phyloP scores from a whole-genome alignment of 2,888 invertebrate genomes.

The Muscina levida region DNA sequence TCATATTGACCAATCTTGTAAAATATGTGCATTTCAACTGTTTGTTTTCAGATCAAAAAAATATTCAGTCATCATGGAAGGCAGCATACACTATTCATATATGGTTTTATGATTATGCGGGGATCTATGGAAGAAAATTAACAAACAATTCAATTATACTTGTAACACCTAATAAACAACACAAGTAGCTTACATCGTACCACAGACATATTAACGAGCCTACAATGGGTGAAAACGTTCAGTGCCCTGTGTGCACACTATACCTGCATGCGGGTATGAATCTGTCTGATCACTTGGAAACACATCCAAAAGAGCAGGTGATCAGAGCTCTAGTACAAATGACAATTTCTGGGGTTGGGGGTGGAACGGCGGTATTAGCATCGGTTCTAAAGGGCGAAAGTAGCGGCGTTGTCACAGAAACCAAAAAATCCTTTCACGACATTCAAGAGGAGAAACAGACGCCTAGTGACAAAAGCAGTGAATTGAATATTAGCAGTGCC shows the following conservation, averaged over 20 bases:
- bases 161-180: conserved; percentile 26
- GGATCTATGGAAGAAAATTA: conserved; percentile 3
- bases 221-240: conserved; percentile 79
- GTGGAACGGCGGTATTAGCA: conserved; percentile 67
- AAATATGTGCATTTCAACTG: too few species aligned
- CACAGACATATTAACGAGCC: background rate
- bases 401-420: background rate
- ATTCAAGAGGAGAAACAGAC: conserved; percentile 42
- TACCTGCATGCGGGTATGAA: conserved; percentile 91
- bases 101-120: conserved; percentile 56
- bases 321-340: conserved; percentile 86
- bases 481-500: conserved; percentile 35
- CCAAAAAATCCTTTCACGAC: conserved; percentile 34
- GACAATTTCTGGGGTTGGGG: conserved; percentile 72
- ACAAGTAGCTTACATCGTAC: conserved; percentile 23
- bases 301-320: conserved; percentile 93
- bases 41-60: too few species aligned
- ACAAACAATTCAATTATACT: conserved; percentile 1
- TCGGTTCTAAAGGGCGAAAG: conserved; percentile 57
- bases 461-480: conserved; percentile 35
- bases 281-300: conserved; percentile 89
- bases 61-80: conserved; percentile 30
- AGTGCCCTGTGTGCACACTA: conserved; percentile 92
- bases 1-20: too few species aligned
- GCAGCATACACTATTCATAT: background rate